Percentiles rank a stretch among this genome's conserved stretches.
phyloP scores from a whole-genome alignment of 2,113 vertebrate species.

The Hyla sarda region DNA sequence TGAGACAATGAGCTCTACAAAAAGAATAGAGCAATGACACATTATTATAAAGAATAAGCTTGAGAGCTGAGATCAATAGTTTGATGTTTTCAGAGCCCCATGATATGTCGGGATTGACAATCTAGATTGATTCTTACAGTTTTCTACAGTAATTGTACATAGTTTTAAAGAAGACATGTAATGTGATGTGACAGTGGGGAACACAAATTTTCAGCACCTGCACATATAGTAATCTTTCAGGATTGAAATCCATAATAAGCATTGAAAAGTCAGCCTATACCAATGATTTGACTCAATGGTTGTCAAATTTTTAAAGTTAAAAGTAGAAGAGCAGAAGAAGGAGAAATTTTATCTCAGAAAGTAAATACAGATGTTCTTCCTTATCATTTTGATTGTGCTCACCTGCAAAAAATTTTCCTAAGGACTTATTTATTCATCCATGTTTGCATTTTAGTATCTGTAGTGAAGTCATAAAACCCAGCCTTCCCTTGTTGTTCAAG shows the following conservation, averaged over 20 bases:
- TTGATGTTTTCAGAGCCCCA: slow-evolving; percentile 20
- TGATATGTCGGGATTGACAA: slow-evolving; percentile 16
- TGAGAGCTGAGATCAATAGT: slow-evolving; percentile 26
- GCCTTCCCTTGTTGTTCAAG: too few relatives aligned
- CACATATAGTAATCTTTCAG: slow-evolving; percentile 4
- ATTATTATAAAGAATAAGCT: slow-evolving; percentile 19
- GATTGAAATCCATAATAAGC: neutral
- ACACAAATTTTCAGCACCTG: slow-evolving; percentile 5
- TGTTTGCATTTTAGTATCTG: too few relatives aligned
- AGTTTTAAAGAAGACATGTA: neutral
- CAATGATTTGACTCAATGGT: neutral
- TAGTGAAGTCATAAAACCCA: too few relatives aligned
- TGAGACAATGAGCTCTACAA: slow-evolving; percentile 84
- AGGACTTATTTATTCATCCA: neutral
- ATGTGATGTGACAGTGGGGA: slow-evolving; percentile 18
- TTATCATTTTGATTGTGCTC: neutral
- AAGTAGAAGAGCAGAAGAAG: neutral
- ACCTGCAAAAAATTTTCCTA: neutral
- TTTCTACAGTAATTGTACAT: slow-evolving; percentile 13
- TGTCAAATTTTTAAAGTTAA: neutral
- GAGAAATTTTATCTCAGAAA: neutral
- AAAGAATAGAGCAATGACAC: slow-evolving; percentile 62
- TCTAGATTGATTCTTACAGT: neutral
- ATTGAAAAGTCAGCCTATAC: neutral
- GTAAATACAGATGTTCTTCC: neutral